Evolutionary conservation across 2,888 invertebrate species (phyloP), one percentile per base, ranked within the genome.

Genomic region (Eilema griseolum): DNA sequence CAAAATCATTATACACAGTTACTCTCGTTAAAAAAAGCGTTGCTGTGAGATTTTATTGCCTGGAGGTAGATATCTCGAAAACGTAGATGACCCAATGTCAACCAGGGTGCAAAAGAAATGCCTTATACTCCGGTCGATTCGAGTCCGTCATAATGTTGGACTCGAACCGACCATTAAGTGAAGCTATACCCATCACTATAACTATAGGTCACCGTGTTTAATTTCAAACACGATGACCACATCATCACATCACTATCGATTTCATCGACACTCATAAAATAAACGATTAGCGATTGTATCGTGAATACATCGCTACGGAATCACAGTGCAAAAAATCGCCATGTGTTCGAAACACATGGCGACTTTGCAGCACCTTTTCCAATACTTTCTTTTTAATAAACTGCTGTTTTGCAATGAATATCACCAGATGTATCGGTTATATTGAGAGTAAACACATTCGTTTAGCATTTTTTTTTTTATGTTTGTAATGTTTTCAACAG

Each of bases 341-440:
- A 59, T 59, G 20, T 59, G 59, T 59, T 59, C 24, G 16, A 8
- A 16, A 59, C 59, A 59, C 28, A 59, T 59, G 59, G 59, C 59
- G 2, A 59, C 14, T 59, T 24, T 28, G 8, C 16, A 59, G 20
- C 26, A 57, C 24, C 59, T 26, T 59, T 59, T 59, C 59, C 16
- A 52, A 24, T 26, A 59, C 24, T 59, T 24, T 59, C 5, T 59
- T 59, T 26, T 57, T 20, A 16, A 16, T 28, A 59, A 59, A 59
- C 5, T 20, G 26, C 26, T 26, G 28, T 20, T 59, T 59, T 52
- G 52, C n/a, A 52, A n/a, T 52, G 52, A 10, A 52, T 52, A 26
- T 59, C 16, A 59, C 26, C 59, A 59, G 59, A 59, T 59, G 59
- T 24, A 0, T 20, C 16, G 28, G 41, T 37, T 33, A 37, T 14